A percentile compares a stretch with the other conserved stretches of the same genome.
Evolutionary conservation across 2,113 vertebrate species (phyloP).

Genomic region (Heloderma charlesbogerti): DNA sequence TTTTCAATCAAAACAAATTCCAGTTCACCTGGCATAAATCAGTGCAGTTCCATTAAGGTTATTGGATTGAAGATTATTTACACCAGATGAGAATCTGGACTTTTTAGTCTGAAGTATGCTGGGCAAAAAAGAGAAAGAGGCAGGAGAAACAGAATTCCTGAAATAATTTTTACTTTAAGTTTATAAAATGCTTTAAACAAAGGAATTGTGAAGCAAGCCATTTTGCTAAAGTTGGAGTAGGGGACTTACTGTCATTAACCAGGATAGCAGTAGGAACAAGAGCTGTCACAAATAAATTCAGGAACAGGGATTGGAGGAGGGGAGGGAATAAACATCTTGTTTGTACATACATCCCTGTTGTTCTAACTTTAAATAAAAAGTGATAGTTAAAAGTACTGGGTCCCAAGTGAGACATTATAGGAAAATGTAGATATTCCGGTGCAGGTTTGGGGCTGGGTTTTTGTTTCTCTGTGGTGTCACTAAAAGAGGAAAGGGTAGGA

Average conservation of each 20-base stretch:
- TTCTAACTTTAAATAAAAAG: background rate
- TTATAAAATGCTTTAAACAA: background rate
- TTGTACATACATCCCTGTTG: background rate
- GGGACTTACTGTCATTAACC: background rate
- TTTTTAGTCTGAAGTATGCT: background rate
- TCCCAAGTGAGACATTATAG: background rate
- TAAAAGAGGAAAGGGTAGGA: background rate
- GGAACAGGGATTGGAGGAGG: background rate
- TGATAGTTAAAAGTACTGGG: constrained; percentile 19
- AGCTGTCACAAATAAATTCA: background rate
- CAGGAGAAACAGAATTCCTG: background rate
- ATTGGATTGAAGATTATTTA: background rate
- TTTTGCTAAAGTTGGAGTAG: background rate
- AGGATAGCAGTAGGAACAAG: background rate
- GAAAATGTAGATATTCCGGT: constrained; percentile 1
- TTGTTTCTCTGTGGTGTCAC: background rate
- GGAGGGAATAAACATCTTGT: background rate
- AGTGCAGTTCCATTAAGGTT: background rate
- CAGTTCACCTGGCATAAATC: constrained; percentile 6
- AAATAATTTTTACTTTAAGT: constrained; percentile 21
- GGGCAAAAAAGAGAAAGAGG: background rate
- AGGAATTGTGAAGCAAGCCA: constrained; percentile 12
- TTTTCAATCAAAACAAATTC: background rate
- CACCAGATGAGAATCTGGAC: constrained; percentile 5
- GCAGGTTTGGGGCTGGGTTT: background rate